A percentile compares a stretch with the other conserved stretches of the same genome.
These are phyloP conservation scores for Lasius platythorax DNA, from an alignment of 2,888 invertebrate genomes.

Conservation along the genomic window DNA sequence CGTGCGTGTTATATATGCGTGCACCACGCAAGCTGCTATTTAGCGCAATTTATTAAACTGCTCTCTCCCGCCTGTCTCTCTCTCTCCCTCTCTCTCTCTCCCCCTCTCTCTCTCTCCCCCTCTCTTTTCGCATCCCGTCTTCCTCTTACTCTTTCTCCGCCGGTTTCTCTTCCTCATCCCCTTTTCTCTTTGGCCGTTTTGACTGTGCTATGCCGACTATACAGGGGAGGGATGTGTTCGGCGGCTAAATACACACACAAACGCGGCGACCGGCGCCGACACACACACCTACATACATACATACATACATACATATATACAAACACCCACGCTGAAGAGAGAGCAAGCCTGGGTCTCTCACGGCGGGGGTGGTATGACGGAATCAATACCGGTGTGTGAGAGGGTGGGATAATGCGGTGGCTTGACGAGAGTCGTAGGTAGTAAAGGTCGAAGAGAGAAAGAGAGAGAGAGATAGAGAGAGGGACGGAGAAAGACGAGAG, in stretches of 20 bases:
- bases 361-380: conserved; percentile 77
- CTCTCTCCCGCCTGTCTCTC: conserved; percentile 53
- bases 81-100: not conserved
- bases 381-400: conserved; percentile 84
- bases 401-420: conserved; percentile 83
- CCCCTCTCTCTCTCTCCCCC: not conserved
- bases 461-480: conserved; percentile 50
- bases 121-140: not conserved
- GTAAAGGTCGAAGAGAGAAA: conserved; percentile 59
- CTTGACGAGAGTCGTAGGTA: conserved; percentile 81
- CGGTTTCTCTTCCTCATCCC: conserved; percentile 21
- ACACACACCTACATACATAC: not conserved
- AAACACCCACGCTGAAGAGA: conserved; percentile 65
- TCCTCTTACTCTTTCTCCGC: conserved; percentile 31
- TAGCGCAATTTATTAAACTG: conserved; percentile 82
- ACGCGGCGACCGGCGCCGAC: conserved; percentile 37
- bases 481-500: conserved; percentile 22
- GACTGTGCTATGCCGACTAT: conserved; percentile 51
- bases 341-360: conserved; percentile 71
- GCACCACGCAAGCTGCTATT: conserved; percentile 72
- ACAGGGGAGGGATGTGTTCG: conserved; percentile 30
- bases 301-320: conserved; percentile 18
- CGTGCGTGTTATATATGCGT: conserved; percentile 48
- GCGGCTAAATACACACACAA: conserved; percentile 59
- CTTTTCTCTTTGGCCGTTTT: conserved; percentile 60